A percentile compares a stretch with the other conserved stretches of the same genome.
phyloP scores from a whole-genome alignment of 2,797 vertebrate species.

The Sciurus vulgaris region DNA sequence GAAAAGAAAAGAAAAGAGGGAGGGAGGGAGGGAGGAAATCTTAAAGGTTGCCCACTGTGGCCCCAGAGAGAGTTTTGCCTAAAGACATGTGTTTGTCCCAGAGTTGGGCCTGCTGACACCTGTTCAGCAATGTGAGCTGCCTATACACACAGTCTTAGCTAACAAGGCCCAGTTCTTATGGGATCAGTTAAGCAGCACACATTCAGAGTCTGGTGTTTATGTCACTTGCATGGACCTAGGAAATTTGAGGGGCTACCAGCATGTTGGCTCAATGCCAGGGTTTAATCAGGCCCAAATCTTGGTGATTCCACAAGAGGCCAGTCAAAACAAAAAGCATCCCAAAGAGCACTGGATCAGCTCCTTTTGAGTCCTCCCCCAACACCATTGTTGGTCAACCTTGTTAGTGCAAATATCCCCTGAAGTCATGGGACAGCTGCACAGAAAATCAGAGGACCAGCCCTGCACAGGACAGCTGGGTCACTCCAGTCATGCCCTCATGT shows the following conservation, averaged over 20 bases:
- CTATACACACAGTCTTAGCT: not conserved
- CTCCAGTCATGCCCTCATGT: accelerated
- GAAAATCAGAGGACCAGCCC: not conserved
- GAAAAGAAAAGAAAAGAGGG: no score
- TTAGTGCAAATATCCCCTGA: not conserved
- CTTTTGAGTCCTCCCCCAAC: conserved; percentile 16
- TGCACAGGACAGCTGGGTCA: accelerated
- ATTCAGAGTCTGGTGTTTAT: conserved; percentile 10
- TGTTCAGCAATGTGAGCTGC: not conserved
- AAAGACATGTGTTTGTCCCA: not conserved
- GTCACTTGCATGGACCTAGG: conserved; percentile 55
- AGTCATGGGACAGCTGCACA: not conserved
- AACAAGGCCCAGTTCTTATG: not conserved
- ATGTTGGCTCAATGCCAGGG: conserved; percentile 57
- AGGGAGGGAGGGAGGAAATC: no score
- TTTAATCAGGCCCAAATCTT: conserved; percentile 62
- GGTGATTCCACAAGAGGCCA: conserved; percentile 31
- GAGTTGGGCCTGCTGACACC: not conserved
- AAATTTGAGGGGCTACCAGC: conserved; percentile 45
- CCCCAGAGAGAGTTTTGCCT: not conserved
- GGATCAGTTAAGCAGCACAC: not conserved
- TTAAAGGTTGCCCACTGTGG: not conserved
- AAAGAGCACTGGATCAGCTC: not conserved
- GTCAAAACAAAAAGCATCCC: conserved; percentile 8
- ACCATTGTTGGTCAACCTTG: not conserved